Conservation (phyloP, 2,888 invertebrate species). For the Calephelis perditalis region DNA sequence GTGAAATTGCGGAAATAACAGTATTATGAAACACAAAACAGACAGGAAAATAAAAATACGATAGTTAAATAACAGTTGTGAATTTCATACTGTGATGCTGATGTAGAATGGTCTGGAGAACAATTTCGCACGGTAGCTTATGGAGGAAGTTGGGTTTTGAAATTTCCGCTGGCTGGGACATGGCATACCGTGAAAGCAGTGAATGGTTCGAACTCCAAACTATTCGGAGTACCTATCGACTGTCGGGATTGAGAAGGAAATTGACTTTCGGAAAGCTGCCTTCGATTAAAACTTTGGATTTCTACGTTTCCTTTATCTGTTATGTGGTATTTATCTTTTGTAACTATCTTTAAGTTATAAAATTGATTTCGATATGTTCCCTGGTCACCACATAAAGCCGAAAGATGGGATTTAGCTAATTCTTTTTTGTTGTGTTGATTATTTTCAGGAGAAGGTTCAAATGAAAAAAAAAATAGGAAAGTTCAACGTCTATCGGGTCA, state of each 20-base stretch:
- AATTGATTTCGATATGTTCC: no score
- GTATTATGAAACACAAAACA: no score
- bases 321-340: neutral
- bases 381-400: no score
- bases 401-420: no score
- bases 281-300: conserved; percentile 3
- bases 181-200: conserved; percentile 15
- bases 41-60: neutral
- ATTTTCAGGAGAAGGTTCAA: no score
- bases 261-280: conserved; percentile 40
- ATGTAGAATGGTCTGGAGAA: conserved; percentile 19
- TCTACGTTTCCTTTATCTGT: neutral
- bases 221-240: conserved; percentile 33
- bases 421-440: no score
- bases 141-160: conserved; percentile 28
- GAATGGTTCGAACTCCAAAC: conserved; percentile 25
- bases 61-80: neutral
- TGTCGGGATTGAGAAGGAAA: conserved; percentile 44
- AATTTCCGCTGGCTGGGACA: conserved; percentile 25
- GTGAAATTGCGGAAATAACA: no score
- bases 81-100: conserved; percentile 13
- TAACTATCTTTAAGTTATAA: neutral
- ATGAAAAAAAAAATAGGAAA: no score
- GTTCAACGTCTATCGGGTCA: no score
- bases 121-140: conserved; percentile 18